Evolutionary conservation across 1,140 invertebrate species (phyloP).

Genomic region (Idris sp.): DNA sequence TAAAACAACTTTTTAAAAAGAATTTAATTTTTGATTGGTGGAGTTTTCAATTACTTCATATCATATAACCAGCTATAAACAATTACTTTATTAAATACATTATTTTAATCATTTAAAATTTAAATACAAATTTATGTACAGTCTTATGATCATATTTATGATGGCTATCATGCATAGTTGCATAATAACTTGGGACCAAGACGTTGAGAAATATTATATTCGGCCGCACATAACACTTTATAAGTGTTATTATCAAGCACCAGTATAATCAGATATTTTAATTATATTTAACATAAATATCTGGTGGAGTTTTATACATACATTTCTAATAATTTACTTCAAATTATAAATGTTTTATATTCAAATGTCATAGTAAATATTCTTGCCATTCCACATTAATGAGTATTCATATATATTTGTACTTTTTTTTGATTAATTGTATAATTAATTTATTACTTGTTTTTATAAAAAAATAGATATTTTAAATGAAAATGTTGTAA

Average conservation of each 20-base stretch:
- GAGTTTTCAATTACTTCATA: conserved; percentile 30
- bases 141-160: conserved; percentile 37
- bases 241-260: conserved; percentile 25
- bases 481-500: too few relatives aligned
- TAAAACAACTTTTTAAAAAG: background rate
- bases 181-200: conserved; percentile 21
- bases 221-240: conserved; percentile 21
- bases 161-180: conserved; percentile 27
- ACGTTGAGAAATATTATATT: conserved; percentile 17
- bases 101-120: conserved; percentile 25
- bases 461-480: too few relatives aligned
- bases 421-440: conserved; percentile 18
- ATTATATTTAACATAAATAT: conserved; percentile 26
- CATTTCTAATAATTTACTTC: conserved; percentile 29
- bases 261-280: conserved; percentile 32
- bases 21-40: too few relatives aligned
- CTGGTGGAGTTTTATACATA: conserved; percentile 25
- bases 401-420: conserved; percentile 23
- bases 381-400: conserved; percentile 7
- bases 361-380: background rate
- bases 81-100: conserved; percentile 20
- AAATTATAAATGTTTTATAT: conserved; percentile 8
- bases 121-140: conserved; percentile 54
- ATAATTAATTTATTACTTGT: too few relatives aligned
- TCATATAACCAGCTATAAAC: conserved; percentile 15